Conservation (phyloP, 2,888 invertebrate genomes). For the Disparrhopalites patrizii region DNA sequence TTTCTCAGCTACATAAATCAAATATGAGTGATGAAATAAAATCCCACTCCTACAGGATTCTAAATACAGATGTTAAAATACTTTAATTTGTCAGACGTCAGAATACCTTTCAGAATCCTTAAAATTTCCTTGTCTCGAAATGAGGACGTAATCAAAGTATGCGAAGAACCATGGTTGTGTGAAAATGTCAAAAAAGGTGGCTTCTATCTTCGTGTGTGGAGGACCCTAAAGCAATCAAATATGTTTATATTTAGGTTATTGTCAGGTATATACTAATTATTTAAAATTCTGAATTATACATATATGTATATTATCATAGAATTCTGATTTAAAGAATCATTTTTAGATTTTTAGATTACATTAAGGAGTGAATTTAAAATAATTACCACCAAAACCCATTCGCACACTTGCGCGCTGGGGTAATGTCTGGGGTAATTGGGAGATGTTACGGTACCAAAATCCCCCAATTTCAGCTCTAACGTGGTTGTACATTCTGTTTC, state of each 20-base stretch:
- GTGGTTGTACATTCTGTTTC: constrained; percentile 3
- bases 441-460: constrained; percentile 42
- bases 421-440: constrained; percentile 48
- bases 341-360: background rate
- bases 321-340: too few relatives aligned
- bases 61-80: background rate
- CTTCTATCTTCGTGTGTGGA: constrained; percentile 39
- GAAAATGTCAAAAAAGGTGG: constrained; percentile 44
- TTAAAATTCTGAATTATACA: background rate
- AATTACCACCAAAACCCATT: constrained; percentile 45
- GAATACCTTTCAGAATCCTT: constrained; percentile 41
- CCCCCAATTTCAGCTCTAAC: constrained; percentile 34
- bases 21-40: too few relatives aligned
- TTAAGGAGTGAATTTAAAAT: background rate
- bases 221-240: constrained; percentile 21
- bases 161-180: constrained; percentile 48
- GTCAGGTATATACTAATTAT: background rate
- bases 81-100: background rate
- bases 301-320: background rate
- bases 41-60: background rate
- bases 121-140: constrained; percentile 43
- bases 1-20: too few relatives aligned
- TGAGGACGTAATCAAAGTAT: constrained; percentile 46
- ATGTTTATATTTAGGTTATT: background rate
- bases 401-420: constrained; percentile 39